Evolutionary conservation across 2,888 invertebrate species (phyloP).

Genomic region (Sialis lutaria): DNA sequence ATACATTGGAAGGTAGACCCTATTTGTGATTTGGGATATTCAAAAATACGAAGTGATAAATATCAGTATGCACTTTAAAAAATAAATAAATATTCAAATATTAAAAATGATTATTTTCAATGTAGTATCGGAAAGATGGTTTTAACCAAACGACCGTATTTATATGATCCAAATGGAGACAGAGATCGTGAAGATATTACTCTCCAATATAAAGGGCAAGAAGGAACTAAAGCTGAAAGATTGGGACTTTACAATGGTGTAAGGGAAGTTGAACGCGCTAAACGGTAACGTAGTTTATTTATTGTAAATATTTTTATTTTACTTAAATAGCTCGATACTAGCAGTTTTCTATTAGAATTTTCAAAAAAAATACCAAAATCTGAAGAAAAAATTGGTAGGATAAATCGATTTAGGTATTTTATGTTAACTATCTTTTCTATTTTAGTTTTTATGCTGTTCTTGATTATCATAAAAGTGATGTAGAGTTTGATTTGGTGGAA

Average conservation of each 20-base stretch:
- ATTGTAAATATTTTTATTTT: too few species aligned
- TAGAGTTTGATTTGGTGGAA: slow-evolving; percentile 51
- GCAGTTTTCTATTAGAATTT: too few species aligned
- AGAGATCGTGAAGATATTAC: slow-evolving; percentile 55
- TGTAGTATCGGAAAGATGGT: slow-evolving; percentile 56
- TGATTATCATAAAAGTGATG: slow-evolving; percentile 34
- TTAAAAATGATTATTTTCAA: slow-evolving; percentile 4
- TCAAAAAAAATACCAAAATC: too few species aligned
- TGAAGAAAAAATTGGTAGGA: too few species aligned
- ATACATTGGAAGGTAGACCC: slow-evolving; percentile 61
- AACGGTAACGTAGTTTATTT: too few species aligned
- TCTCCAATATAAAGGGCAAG: slow-evolving; percentile 47
- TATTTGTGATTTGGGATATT: slow-evolving; percentile 40
- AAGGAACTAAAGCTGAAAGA: slow-evolving; percentile 57
- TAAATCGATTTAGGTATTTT: too few species aligned
- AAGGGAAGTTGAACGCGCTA: slow-evolving; percentile 44
- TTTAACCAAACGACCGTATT: slow-evolving; percentile 54
- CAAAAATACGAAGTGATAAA: slow-evolving; percentile 51
- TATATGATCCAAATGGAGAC: slow-evolving; percentile 54
- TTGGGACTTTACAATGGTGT: slow-evolving; percentile 60
- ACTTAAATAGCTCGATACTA: too few species aligned
- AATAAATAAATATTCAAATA: too few species aligned
- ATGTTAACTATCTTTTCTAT: too few species aligned
- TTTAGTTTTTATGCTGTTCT: slow-evolving; percentile 42
- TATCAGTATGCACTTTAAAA: slow-evolving; percentile 42